Conservation (phyloP, 2,888 invertebrate genomes). For the Diabrotica balteata region DNA sequence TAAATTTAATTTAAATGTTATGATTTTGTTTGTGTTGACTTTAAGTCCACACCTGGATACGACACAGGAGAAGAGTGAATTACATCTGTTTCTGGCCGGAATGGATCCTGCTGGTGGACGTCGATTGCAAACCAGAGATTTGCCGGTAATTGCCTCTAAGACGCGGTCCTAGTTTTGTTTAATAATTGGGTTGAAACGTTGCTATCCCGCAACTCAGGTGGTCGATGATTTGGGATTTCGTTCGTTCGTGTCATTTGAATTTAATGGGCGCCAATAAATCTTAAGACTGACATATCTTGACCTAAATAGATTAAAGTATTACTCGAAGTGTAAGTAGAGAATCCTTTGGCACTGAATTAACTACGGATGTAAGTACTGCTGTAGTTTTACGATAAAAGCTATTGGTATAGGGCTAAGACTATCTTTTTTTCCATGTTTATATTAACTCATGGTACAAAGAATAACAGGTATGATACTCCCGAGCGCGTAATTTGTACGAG, state of each 20-base stretch:
- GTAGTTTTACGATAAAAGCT: too few species aligned
- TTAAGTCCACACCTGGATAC: not conserved
- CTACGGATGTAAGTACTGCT: too few species aligned
- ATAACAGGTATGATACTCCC: too few species aligned
- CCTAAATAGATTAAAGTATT: too few species aligned
- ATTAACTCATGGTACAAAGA: too few species aligned
- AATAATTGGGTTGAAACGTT: conserved; percentile 22
- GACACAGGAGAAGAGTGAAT: conserved; percentile 11
- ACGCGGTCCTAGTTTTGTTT: conserved; percentile 23
- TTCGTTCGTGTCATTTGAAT: conserved; percentile 8
- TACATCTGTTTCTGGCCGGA: conserved; percentile 23
- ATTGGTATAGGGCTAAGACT: too few species aligned
- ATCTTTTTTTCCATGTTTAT: too few species aligned
- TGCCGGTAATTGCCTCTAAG: conserved; percentile 24
- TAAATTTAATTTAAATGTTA: not conserved
- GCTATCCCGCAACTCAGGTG: conserved; percentile 11
- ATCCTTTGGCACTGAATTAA: too few species aligned
- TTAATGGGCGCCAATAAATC: conserved; percentile 4
- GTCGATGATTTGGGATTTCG: conserved; percentile 6
- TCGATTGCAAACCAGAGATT: conserved; percentile 26
- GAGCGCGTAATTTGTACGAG: too few species aligned
- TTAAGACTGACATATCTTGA: too few species aligned
- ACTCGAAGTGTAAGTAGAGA: too few species aligned
- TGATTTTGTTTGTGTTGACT: not conserved
- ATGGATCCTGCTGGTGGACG: conserved; percentile 22